A percentile compares a stretch with the other conserved stretches of the same genome.
These are phyloP conservation scores for Drosophila parthenogenetica DNA, from an alignment of 2,888 invertebrate genomes.

Conservation along the genomic window DNA sequence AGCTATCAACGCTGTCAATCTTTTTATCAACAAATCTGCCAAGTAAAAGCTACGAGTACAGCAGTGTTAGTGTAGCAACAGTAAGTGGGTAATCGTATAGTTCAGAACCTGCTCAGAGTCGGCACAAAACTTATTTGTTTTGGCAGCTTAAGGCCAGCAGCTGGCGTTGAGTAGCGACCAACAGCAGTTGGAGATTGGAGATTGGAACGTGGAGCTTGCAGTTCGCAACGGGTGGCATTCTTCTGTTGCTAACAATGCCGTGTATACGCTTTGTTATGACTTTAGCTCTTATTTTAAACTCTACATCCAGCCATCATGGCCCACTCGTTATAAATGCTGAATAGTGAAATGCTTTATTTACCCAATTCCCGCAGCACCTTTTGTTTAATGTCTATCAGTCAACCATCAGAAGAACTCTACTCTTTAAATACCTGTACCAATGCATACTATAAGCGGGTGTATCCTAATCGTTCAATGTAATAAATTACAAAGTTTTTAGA, in stretches of 20 bases:
- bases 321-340: conserved; percentile 8
- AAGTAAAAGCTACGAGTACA: conserved; percentile 26
- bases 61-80: conserved; percentile 6
- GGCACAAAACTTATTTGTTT: conserved; percentile 58
- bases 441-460: neutral
- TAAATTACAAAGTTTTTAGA: too few species aligned
- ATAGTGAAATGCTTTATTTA: conserved; percentile 9
- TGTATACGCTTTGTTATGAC: conserved; percentile 30
- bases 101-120: conserved; percentile 3
- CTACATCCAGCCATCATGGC: conserved; percentile 5
- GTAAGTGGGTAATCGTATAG: conserved; percentile 23
- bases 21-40: conserved; percentile 74
- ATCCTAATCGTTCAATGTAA: neutral
- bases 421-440: neutral
- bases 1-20: conserved; percentile 82
- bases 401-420: conserved; percentile 42
- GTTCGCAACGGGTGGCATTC: conserved; percentile 25
- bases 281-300: conserved; percentile 6
- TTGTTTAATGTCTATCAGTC: conserved; percentile 51
- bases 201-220: neutral
- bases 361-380: conserved; percentile 19
- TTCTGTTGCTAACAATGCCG: conserved; percentile 40
- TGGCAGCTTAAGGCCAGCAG: conserved; percentile 58
- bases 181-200: conserved; percentile 8
- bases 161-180: conserved; percentile 41